Base-by-base conservation (phyloP, 1,140 invertebrate species). In the Drosophila mauritiana region DNA sequence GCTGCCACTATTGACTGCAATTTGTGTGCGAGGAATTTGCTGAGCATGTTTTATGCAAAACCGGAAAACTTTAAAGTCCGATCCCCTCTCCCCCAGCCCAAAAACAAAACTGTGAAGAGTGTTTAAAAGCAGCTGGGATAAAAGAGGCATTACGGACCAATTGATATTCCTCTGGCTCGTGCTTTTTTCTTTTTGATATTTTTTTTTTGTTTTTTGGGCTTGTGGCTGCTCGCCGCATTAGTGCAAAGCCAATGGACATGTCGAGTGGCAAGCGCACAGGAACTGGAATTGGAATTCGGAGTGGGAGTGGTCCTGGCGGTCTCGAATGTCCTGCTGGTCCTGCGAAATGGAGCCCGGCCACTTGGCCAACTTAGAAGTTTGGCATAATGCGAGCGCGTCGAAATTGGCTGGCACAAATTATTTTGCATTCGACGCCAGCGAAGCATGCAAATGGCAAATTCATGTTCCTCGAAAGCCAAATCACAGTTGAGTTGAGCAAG, bases 11-110 rank as follows among this genome's bases (percentile, higher is more conserved):
- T 88, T 88, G 83, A 86, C 69, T 57, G 72, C 52, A 75, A 65
- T 75, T 57, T 57, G 52, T 37, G 59, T 46, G 52, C 74, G 69
- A 70, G 56, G 70, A 58, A 82, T 83, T 84, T 83, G 64, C 48
- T 78, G 55, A 83, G 80, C 80, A 83, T 82, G 81, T 82, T 79
- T 82, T 62, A 82, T 82, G 80, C 70, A 86, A 65, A 79, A 68
- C 55, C 68, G 52, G 70, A 74, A 74, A 82, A 82, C 62, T 76
- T 76, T 76, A 76, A 76, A 67, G 55, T 37, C 68, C 43, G 3
- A 22, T 22, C 20, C 17, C 17, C 17, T 17, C 27, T 37, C 3
- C 17, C 3, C 42, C 20, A 22, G 5, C 10, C 27, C 20, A 12
- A 15, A 31, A 36, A 13, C 40, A 39, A 39, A 39, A 39, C 22